Evolutionary conservation across 2,113 vertebrate species (phyloP).

Genomic region (Eptesicus fuscus): DNA sequence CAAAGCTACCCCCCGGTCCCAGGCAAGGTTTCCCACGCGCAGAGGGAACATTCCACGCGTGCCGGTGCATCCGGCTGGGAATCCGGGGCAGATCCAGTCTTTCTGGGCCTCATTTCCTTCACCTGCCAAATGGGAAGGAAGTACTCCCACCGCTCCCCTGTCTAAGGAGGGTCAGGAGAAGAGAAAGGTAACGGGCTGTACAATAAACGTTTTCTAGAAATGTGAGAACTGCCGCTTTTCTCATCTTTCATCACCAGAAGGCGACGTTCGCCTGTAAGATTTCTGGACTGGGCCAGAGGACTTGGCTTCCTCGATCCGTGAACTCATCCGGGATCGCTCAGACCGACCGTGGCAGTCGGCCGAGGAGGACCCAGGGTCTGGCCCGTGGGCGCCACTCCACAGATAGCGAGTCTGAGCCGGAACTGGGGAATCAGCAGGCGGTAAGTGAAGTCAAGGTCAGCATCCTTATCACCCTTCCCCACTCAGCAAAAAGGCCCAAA

Average conservation of each 20-base stretch:
- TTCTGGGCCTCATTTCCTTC: not conserved
- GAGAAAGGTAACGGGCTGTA: not conserved
- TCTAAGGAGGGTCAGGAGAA: not conserved
- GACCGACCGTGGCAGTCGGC: not conserved
- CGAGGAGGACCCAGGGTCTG: not conserved
- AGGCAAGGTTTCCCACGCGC: not conserved
- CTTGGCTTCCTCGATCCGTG: not conserved
- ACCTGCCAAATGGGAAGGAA: not conserved
- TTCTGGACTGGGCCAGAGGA: not conserved
- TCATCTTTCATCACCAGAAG: not conserved
- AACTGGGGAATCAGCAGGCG: not conserved
- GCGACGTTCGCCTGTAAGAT: not conserved
- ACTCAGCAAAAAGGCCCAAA: conserved; percentile 2
- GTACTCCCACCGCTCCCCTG: not conserved
- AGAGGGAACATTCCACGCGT: not conserved
- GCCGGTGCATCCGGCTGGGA: not conserved
- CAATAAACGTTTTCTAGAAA: not conserved
- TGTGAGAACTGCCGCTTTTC: not conserved
- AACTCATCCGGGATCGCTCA: not conserved
- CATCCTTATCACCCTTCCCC: not conserved
- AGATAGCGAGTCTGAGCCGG: not conserved
- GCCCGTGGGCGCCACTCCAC: not conserved
- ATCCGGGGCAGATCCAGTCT: not conserved
- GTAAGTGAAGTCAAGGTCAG: not conserved
- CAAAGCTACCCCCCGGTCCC: not conserved